Evolutionary conservation across 2,113 vertebrate species (phyloP), one percentile per base, ranked within the genome.

Genomic region (Isurus oxyrinchus): DNA sequence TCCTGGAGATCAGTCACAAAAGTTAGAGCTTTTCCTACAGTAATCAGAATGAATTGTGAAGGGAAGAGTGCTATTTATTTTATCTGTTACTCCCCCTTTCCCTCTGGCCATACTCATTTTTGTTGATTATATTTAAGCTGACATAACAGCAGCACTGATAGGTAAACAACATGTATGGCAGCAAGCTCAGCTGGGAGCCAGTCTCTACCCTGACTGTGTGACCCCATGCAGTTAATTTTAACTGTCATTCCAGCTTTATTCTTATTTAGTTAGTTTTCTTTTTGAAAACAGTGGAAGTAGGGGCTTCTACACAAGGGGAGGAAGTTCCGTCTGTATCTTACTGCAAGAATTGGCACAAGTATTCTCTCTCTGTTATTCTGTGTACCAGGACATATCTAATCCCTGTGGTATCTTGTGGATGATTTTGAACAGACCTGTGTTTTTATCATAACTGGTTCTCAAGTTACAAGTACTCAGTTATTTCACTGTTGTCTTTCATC

Each of bases 71-170:
- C 49, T 19, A 72, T 59, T 91, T 91, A 91, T 91, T 91, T 84
- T 91, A 59, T 35, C 66, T 31, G 67, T 27, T 95, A 49, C 66
- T 72, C 27, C 13, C 40, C 66, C 16, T 55, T 31, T 3, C 94
- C 94, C 66, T 72, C 11, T 16, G 40, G 94, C 94, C 31, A 13
- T 49, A 19, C 67, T 72, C 63, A 72, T 53, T 72, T 95, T 72
- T 95, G 55, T 55, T 95, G 66, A 95, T 76, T 95, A 53, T 55
- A 72, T 95, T 95, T 95, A 72, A 95, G 49, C 23, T 69, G 67
- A 69, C 66, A 72, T 27, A 95, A 31, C 94, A 72, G 67, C 94
- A 95, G 66, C 72, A 72, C 66, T 72, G 23, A 95, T 95, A 49
- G 94, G 67, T 44, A 53, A 95, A 95, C 44, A 35, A 27, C 19